phyloP scores from a whole-genome alignment of 2,888 invertebrate genomes.

The Hydrotaea cyrtoneurina region DNA sequence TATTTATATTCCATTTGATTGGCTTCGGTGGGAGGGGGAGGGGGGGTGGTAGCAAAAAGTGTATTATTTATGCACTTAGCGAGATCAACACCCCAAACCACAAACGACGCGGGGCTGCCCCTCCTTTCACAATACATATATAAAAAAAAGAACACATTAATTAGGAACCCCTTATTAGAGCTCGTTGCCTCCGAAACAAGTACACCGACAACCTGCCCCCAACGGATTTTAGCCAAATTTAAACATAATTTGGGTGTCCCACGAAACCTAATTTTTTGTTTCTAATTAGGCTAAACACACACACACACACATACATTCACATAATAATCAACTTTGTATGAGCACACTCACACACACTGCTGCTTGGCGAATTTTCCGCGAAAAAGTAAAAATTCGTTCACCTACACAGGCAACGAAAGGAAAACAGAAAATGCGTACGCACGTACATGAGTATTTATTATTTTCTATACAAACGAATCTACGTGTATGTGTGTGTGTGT shows the following conservation, averaged over 20 bases:
- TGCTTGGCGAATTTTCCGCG: slow-evolving; percentile 64
- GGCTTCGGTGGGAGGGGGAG: too few relatives aligned
- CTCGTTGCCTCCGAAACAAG: neutral
- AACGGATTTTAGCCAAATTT: slow-evolving; percentile 16
- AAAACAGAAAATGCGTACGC: slow-evolving; percentile 61
- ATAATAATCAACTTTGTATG: slow-evolving; percentile 23
- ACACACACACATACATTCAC: slow-evolving; percentile 3
- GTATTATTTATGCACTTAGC: too few relatives aligned
- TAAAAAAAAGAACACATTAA: too few relatives aligned
- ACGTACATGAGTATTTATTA: neutral
- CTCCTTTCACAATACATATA: too few relatives aligned
- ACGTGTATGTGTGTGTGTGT: neutral
- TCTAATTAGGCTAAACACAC: slow-evolving; percentile 57
- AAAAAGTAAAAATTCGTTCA: slow-evolving; percentile 46
- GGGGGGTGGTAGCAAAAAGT: too few relatives aligned
- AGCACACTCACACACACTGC: slow-evolving; percentile 14
- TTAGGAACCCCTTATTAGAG: too few relatives aligned
- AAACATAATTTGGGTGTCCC: slow-evolving; percentile 58
- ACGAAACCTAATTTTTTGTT: slow-evolving; percentile 67
- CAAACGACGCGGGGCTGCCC: too few relatives aligned
- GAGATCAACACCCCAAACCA: too few relatives aligned
- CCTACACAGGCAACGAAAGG: slow-evolving; percentile 60
- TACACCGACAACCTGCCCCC: neutral
- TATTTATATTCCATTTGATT: too few relatives aligned
- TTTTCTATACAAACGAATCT: neutral